Evolutionary conservation across 2,797 vertebrate species (phyloP).

Genomic region (Crocodylus rhombifer): DNA sequence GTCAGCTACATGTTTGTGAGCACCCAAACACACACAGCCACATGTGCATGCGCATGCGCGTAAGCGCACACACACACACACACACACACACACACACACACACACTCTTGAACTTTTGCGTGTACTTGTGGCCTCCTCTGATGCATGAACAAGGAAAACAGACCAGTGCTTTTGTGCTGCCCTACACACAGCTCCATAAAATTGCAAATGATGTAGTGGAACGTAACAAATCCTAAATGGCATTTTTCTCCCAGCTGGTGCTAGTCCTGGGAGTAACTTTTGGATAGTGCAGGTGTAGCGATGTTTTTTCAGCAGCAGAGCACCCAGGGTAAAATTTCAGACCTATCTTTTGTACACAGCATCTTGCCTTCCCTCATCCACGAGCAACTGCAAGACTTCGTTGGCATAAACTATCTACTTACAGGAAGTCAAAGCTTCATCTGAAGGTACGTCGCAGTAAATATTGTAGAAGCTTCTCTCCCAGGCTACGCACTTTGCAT

Average conservation of each 20-base stretch:
- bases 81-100: neutral
- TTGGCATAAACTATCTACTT: neutral
- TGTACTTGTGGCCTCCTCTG: neutral
- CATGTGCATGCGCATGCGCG: too few relatives aligned
- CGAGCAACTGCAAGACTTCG: neutral
- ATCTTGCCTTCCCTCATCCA: neutral
- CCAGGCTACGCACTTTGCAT: slow-evolving; percentile 8
- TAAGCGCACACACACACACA: too few relatives aligned
- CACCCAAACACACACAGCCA: too few relatives aligned
- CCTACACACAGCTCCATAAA: rapidly evolving
- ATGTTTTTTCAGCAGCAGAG: neutral
- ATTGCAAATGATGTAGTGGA: neutral
- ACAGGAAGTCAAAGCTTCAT: neutral
- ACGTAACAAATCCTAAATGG: neutral
- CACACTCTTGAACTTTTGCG: neutral
- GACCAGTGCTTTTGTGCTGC: neutral
- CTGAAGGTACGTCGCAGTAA: neutral
- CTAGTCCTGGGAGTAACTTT: neutral
- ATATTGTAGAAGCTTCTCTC: slow-evolving; percentile 46
- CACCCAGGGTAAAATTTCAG: neutral
- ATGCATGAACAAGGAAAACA: neutral
- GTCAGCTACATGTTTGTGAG: neutral
- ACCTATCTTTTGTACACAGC: neutral
- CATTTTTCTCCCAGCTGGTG: neutral
- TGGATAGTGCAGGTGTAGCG: neutral